These are phyloP conservation scores for Bovichtus diacanthus DNA, from an alignment of 2,797 vertebrate genomes.

Conservation along the genomic window DNA sequence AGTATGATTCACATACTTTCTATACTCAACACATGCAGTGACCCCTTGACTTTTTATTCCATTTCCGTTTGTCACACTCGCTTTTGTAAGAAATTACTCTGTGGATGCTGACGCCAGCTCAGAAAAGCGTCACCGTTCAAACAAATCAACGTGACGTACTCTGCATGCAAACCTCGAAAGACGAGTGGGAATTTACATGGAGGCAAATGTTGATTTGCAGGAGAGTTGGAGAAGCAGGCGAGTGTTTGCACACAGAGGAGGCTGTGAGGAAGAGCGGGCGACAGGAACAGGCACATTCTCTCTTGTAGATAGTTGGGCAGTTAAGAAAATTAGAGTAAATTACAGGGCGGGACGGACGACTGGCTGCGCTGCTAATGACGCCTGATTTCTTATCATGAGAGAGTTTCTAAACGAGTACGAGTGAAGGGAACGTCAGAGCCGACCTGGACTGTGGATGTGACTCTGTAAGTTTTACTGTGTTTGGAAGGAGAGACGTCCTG, in stretches of 20 bases:
- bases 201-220: slow-evolving; percentile 50
- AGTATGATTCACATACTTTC: no score
- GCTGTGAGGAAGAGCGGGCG: neutral
- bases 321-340: slow-evolving; percentile 82
- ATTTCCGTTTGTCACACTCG: no score
- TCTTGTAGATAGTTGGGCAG: slow-evolving; percentile 66
- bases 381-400: slow-evolving; percentile 75
- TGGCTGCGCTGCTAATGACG: slow-evolving; percentile 44
- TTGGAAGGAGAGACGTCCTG: slow-evolving; percentile 11
- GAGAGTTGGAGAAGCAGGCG: neutral
- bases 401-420: slow-evolving; percentile 12
- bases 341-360: slow-evolving; percentile 74
- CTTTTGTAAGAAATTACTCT: rapidly evolving
- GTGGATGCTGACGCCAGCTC: neutral
- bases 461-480: neutral
- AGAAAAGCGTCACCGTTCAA: neutral
- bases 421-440: neutral
- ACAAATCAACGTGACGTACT: no score
- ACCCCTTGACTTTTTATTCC: neutral
- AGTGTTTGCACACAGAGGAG: neutral
- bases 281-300: slow-evolving; percentile 74
- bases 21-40: neutral
- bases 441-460: slow-evolving; percentile 9
- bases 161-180: slow-evolving; percentile 52
- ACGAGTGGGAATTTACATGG: slow-evolving; percentile 48